Evolutionary conservation across 2,113 vertebrate genomes (phyloP).

Genomic region (Ophiodon elongatus): DNA sequence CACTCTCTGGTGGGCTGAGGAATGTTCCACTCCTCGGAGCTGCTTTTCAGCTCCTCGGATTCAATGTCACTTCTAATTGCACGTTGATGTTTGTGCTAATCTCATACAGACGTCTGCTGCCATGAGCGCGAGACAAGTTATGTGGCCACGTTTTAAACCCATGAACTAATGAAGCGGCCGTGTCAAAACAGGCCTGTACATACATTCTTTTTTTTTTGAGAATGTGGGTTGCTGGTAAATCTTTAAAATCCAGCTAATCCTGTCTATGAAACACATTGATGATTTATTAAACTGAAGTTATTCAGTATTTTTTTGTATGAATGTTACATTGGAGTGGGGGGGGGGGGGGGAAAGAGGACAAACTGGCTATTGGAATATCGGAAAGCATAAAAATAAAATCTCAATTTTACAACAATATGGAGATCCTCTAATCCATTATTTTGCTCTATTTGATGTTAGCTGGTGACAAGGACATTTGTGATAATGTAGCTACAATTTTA

Average conservation of each 20-base stretch:
- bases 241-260: constrained; percentile 15
- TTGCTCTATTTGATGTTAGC: background rate
- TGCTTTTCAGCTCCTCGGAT: constrained; percentile 64
- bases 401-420: background rate
- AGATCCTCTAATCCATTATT: background rate
- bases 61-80: constrained; percentile 68
- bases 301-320: background rate
- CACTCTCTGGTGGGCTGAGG: constrained; percentile 59
- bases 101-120: constrained; percentile 47
- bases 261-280: background rate
- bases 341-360: background rate
- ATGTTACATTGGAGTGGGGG: background rate
- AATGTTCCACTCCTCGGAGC: constrained; percentile 64
- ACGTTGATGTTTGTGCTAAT: constrained; percentile 59
- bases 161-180: constrained; percentile 35
- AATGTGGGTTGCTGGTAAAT: constrained; percentile 20
- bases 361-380: background rate
- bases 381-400: background rate
- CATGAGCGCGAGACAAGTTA: constrained; percentile 20
- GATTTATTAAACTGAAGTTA: constrained; percentile 18
- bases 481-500: constrained; percentile 1
- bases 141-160: constrained; percentile 40
- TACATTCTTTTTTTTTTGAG: background rate
- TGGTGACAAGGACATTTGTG: constrained; percentile 18
- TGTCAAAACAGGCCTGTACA: constrained; percentile 30